Conservation (phyloP, 1,140 invertebrate species). For the Drosophila lacteicornis region DNA sequence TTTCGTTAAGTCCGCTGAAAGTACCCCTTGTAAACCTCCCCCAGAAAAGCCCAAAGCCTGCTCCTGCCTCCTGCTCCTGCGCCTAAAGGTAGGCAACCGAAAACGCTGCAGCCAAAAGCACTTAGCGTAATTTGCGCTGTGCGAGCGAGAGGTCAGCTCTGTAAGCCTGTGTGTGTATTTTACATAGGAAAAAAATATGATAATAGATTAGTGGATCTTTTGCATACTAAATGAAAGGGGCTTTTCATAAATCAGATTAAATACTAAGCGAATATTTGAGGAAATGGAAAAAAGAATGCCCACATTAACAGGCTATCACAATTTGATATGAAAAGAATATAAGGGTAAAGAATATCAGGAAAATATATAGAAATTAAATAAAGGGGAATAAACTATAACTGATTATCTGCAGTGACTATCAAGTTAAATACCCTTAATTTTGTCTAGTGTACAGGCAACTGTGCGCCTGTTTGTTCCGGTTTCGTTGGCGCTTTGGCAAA, state of each 20-base stretch:
- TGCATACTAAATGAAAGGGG: not conserved
- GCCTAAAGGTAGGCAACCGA: constrained; percentile 63
- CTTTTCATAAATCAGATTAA: constrained; percentile 12
- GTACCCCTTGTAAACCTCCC: constrained; percentile 4
- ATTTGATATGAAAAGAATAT: too few relatives aligned
- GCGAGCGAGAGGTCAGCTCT: constrained; percentile 17
- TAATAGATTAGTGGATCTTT: constrained; percentile 1
- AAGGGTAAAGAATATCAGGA: too few relatives aligned
- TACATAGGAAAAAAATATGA: constrained; percentile 26
- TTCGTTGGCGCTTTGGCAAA: constrained; percentile 74
- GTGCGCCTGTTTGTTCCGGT: constrained; percentile 72
- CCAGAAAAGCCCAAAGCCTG: not conserved
- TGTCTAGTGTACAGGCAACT: constrained; percentile 8
- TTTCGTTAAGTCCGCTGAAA: not conserved
- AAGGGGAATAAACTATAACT: too few relatives aligned
- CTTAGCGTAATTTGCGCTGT: constrained; percentile 78
- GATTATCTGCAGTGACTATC: too few relatives aligned
- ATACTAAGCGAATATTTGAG: constrained; percentile 1
- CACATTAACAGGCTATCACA: too few relatives aligned
- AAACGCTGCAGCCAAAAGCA: constrained; percentile 77
- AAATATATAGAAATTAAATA: too few relatives aligned
- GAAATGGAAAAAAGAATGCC: not conserved
- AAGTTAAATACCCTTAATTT: not conserved
- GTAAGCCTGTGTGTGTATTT: constrained; percentile 4
- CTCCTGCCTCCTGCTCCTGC: not conserved